Evolutionary conservation across 1,140 invertebrate species (phyloP), one percentile per base, ranked within the genome.

Genomic region (Caligus rogercresseyi): DNA sequence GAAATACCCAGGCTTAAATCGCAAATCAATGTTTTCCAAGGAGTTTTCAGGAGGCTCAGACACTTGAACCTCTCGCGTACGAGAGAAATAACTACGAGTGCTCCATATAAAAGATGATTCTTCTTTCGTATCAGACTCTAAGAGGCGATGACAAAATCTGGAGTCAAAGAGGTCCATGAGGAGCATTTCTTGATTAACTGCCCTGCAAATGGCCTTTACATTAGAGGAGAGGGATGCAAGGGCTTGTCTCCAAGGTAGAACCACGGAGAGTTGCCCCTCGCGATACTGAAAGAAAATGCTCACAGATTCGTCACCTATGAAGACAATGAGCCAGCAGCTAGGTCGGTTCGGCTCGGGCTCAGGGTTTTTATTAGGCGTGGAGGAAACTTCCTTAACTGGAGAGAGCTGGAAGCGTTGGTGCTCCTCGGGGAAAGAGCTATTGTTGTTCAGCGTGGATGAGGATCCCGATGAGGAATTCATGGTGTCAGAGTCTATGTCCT

Each of bases 131-230:
- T 85, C 83, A 7, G 81, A 75, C 66, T 87, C 84, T 2, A 88
- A 70, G 0, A 88, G 72, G 1, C 72, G 67, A 69, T 85, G 80
- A 69, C 86, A 88, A 61, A 77, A 78, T n/a, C 79, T 73, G 1
- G 81, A 84, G 64, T 84, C 80, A 70, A 85, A 77, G 21, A 88
- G 72, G 65, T 80, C 80, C 69, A 83, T 78, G 0, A 88, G 72
- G 7, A 88, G 70, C 51, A 87, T 70, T 64, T 78, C 80, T 70
- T 86, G 84, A 72, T 86, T 87, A 0, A 87, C 83, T 65, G 76
- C 73, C 52, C 79, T 81, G 65, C 81, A 83, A 16, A 81, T 76
- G 15, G 75, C 71, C 65, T 76, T 77, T 63, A 85, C 78, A 56
- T 21, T 56, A n/a, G 54, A n/a, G 19, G 54, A 64, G 78, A 78